A percentile compares a stretch with the other conserved stretches of the same genome.
Evolutionary conservation across 1,140 invertebrate species (phyloP).

Genomic region (Caerostris darwini): DNA sequence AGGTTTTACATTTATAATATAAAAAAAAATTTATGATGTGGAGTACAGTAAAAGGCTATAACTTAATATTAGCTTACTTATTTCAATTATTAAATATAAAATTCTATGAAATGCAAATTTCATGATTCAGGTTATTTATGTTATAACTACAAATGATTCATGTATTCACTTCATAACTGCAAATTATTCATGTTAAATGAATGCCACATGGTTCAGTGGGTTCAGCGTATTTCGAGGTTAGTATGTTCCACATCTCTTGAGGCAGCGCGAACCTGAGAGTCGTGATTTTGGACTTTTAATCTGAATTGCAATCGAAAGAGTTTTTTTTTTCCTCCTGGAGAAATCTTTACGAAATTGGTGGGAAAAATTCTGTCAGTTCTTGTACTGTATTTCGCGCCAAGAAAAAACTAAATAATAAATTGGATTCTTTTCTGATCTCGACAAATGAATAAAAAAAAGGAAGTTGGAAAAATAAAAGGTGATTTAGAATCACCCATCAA

Average conservation of each 20-base stretch:
- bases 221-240: neutral
- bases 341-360: conserved; percentile 26
- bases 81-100: too few relatives aligned
- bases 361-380: neutral
- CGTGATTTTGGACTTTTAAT: neutral
- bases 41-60: too few relatives aligned
- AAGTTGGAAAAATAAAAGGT: neutral
- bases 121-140: too few relatives aligned
- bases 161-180: too few relatives aligned
- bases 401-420: neutral
- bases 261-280: neutral
- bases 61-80: too few relatives aligned
- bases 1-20: too few relatives aligned
- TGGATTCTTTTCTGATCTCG: neutral
- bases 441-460: neutral
- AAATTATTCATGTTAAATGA: neutral
- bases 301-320: neutral
- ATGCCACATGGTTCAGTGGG: neutral
- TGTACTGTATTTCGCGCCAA: neutral
- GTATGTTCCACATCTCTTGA: neutral
- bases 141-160: too few relatives aligned
- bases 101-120: too few relatives aligned
- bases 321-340: neutral
- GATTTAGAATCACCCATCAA: conserved; percentile 40
- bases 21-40: too few relatives aligned